Conservation (phyloP, 2,888 invertebrate genomes). For the Hyles lineata region DNA sequence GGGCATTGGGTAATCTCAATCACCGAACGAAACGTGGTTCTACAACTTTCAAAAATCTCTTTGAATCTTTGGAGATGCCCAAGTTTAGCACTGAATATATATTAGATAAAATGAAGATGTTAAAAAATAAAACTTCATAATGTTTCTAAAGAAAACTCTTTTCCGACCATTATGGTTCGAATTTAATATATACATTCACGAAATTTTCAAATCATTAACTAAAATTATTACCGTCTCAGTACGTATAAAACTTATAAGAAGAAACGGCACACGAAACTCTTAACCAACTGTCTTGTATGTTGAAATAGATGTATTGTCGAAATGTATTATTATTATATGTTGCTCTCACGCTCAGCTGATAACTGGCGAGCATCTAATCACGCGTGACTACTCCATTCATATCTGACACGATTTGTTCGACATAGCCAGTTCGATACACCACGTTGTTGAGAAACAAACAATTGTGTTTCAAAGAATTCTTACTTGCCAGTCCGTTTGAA, state of each 20-base stretch:
- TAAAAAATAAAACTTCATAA: no score
- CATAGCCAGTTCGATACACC: neutral
- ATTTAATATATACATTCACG: neutral
- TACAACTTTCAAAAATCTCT: no score
- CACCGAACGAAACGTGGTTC: no score
- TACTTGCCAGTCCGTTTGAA: neutral
- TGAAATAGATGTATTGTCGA: neutral
- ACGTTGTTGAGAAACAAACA: neutral
- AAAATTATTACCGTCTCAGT: neutral
- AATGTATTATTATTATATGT: neutral
- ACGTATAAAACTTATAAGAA: neutral
- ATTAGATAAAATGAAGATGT: no score
- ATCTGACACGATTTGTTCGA: neutral
- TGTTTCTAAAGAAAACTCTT: no score
- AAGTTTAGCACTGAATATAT: no score
- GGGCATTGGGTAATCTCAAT: no score
- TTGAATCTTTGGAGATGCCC: no score
- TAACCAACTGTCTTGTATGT: neutral
- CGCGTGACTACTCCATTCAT: constrained; percentile 8
- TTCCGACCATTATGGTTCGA: no score
- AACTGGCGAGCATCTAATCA: neutral
- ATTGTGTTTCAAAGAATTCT: neutral
- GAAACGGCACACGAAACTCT: no score
- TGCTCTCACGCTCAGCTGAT: neutral
- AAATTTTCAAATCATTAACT: neutral